Evolutionary conservation across 2,113 vertebrate species (phyloP), one percentile per base, ranked within the genome.

Genomic region (Zapornia atra): DNA sequence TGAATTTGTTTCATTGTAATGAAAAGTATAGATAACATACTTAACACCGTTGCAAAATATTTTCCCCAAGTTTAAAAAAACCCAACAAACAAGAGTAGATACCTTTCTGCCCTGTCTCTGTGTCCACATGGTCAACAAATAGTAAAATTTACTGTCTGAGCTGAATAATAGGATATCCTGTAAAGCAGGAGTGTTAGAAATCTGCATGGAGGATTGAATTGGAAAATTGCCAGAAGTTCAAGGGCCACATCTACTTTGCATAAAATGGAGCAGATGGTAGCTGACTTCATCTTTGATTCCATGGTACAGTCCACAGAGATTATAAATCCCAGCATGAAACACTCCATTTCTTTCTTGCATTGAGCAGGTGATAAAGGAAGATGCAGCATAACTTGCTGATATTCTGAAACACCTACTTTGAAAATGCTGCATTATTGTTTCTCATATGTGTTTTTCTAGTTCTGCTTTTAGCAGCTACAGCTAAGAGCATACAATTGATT

Each of bases 261-360:
- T 95, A 91, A 96, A 92, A 94, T 80, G 88, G 92, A 96, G 91
- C 95, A 97, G 96, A 96, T 95, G 94, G 95, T 82, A 87, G 91
- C 94, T 96, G 94, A 95, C 92, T 96, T 94, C 60, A 94, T 92
- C 86, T 97, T 87, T 93, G 92, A 89, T 94, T 57, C 78, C 61
- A 46, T 33, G 28, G 59, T 42, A 61, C 1, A 0, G 81, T 91
- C 94, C 95, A 63, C 54, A 88, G 96, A 92, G 96, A 92, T 94
- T 94, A 94, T 72, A 91, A 89, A 93, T 87, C 94, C 69, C 83
- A 85, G 83, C 91, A 80, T 56, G 88, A 94, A 92, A 86, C 40
- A 22, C 42, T 64, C 38, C 1, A 15, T 76, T 79, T 90, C 54
- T 71, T 84, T 81, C 82, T 78, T 69, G 70, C 36, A 53, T 12